Evolutionary conservation across 2,797 vertebrate genomes (phyloP).

Genomic region (Chromis chromis): DNA sequence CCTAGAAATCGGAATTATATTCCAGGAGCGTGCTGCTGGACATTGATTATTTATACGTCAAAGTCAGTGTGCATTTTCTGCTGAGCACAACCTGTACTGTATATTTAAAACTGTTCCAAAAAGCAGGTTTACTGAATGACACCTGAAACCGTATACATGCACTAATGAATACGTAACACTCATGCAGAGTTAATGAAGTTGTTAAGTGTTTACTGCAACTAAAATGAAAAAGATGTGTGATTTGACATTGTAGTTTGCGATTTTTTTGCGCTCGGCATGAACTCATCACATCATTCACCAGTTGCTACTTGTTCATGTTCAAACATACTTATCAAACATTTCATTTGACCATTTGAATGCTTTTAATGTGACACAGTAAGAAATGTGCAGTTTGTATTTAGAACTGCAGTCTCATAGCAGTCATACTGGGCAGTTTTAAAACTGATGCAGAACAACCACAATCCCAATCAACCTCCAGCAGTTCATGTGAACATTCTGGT

Average conservation of each 20-base stretch:
- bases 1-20: background rate
- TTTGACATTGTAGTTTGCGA: too few species aligned
- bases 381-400: too few species aligned
- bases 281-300: too few species aligned
- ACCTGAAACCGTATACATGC: background rate
- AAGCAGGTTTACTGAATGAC: background rate
- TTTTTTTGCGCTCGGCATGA: too few species aligned
- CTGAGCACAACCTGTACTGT: background rate
- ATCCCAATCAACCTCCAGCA: background rate
- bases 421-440: too few species aligned
- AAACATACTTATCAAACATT: too few species aligned
- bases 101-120: conserved; percentile 8
- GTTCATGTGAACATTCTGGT: background rate
- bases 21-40: conserved; percentile 3
- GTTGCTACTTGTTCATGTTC: too few species aligned
- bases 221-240: too few species aligned
- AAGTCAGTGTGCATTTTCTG: conserved; percentile 11
- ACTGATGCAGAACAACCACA: background rate
- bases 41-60: conserved; percentile 26
- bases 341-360: too few species aligned
- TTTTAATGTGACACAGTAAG: too few species aligned
- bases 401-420: too few species aligned
- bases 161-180: background rate
- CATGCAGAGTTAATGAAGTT: background rate
- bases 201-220: too few species aligned